phyloP scores from a whole-genome alignment of 2,797 vertebrate genomes.

The Pseudochromis fuscus region DNA sequence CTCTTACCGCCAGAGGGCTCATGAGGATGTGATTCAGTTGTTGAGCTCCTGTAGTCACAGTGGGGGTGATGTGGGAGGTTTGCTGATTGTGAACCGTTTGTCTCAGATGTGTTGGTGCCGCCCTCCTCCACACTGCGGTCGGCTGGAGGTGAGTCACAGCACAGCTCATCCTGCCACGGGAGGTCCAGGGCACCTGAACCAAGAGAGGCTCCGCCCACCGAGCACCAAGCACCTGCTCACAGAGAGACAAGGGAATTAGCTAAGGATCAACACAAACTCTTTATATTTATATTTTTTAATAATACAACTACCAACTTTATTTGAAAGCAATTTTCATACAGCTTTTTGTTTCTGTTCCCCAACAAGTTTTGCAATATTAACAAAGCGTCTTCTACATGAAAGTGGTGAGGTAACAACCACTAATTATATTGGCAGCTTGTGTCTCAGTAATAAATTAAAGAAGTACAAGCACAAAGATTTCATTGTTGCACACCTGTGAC shows the following conservation, averaged over 20 bases:
- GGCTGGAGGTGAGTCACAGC: conserved; percentile 77
- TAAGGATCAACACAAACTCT: background rate
- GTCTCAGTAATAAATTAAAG: background rate
- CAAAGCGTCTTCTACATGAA: too few species aligned
- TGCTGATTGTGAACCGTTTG: conserved; percentile 44
- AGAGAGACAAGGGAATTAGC: conserved; percentile 1
- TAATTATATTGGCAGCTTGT: background rate
- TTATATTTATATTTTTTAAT: too few species aligned
- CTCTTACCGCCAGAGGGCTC: conserved; percentile 48
- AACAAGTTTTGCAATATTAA: conserved; percentile 13
- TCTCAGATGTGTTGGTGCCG: background rate
- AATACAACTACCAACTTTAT: background rate
- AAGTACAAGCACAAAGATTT: background rate
- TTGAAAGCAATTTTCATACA: background rate
- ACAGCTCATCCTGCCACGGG: conserved; percentile 80
- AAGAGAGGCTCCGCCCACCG: conserved; percentile 14
- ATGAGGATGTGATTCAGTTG: background rate
- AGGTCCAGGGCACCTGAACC: conserved; percentile 58
- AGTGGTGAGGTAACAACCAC: too few species aligned
- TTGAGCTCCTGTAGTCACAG: conserved; percentile 65
- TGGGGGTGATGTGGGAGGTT: conserved; percentile 27
- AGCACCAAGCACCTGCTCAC: conserved; percentile 63
- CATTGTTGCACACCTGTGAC: background rate
- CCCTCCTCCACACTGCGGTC: conserved; percentile 23
- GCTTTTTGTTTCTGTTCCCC: conserved; percentile 29